A percentile compares a stretch with the other conserved stretches of the same genome.
phyloP scores from a whole-genome alignment of 1,140 invertebrate species.

The Choristoneura fumiferana region DNA sequence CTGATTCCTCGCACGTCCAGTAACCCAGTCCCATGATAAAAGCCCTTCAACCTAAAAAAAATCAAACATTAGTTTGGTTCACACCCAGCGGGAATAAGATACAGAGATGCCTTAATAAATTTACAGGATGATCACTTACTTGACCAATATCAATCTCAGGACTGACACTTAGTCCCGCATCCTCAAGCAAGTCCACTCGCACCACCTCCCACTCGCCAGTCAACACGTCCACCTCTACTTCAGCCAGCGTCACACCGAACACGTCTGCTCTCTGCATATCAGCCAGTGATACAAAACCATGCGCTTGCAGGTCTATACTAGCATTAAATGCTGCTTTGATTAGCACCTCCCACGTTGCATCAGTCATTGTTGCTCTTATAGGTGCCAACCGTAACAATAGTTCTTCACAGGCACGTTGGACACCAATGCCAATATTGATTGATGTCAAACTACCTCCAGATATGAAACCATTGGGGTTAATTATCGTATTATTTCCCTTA shows the following conservation, averaged over 20 bases:
- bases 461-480: slow-evolving; percentile 41
- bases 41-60: slow-evolving; percentile 82
- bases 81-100: not conserved
- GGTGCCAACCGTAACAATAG: slow-evolving; percentile 81
- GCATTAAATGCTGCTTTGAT: slow-evolving; percentile 76
- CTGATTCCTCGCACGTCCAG: slow-evolving; percentile 84
- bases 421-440: slow-evolving; percentile 31
- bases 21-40: slow-evolving; percentile 91
- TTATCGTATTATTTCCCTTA: slow-evolving; percentile 81
- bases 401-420: slow-evolving; percentile 39
- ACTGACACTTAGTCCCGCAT: slow-evolving; percentile 85
- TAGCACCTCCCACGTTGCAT: slow-evolving; percentile 82
- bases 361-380: slow-evolving; percentile 74
- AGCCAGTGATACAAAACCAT: slow-evolving; percentile 44
- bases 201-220: slow-evolving; percentile 83
- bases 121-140: slow-evolving; percentile 60
- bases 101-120: too few relatives aligned
- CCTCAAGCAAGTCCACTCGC: slow-evolving; percentile 87
- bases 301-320: slow-evolving; percentile 79
- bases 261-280: slow-evolving; percentile 72
- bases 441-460: slow-evolving; percentile 72
- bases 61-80: not conserved
- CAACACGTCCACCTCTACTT: slow-evolving; percentile 86
- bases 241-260: slow-evolving; percentile 80
- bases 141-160: slow-evolving; percentile 91